Percentiles rank a stretch among this genome's conserved stretches.
Conservation (phyloP, 2,113 vertebrate species). For the Callipepla squamata region DNA sequence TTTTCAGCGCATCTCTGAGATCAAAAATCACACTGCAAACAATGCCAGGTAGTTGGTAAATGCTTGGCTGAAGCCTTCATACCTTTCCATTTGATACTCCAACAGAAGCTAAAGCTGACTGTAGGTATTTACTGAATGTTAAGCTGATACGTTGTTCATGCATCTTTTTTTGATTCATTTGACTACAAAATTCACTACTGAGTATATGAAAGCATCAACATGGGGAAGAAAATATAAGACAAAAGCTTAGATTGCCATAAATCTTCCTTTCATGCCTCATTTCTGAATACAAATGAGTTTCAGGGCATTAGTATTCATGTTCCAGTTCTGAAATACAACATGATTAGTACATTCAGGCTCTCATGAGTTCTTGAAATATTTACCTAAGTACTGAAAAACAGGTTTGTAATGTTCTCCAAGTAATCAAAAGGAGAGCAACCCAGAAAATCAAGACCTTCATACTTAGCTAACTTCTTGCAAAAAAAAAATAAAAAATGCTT, state of each 20-base stretch:
- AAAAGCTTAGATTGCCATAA: background rate
- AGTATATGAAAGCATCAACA: background rate
- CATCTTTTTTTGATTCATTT: background rate
- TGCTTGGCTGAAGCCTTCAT: background rate
- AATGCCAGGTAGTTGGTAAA: background rate
- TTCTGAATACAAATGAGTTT: constrained; percentile 22
- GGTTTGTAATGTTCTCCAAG: background rate
- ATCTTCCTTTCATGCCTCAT: background rate
- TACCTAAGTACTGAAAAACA: background rate
- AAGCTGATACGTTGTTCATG: background rate
- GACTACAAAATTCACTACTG: background rate
- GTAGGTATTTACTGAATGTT: background rate
- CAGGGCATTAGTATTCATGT: background rate
- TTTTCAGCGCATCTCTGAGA: background rate
- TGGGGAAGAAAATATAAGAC: background rate
- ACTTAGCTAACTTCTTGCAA: background rate
- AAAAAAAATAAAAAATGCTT: background rate
- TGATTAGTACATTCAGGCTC: background rate
- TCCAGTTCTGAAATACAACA: constrained; percentile 11
- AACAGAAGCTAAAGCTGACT: background rate
- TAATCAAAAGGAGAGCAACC: background rate
- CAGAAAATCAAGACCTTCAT: background rate
- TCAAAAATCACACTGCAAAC: background rate
- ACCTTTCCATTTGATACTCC: background rate
- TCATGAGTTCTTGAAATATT: background rate